Percentiles rank a stretch among this genome's conserved stretches.
Evolutionary conservation across 1,140 invertebrate species (phyloP).

Genomic region (Drosophila triauraria): DNA sequence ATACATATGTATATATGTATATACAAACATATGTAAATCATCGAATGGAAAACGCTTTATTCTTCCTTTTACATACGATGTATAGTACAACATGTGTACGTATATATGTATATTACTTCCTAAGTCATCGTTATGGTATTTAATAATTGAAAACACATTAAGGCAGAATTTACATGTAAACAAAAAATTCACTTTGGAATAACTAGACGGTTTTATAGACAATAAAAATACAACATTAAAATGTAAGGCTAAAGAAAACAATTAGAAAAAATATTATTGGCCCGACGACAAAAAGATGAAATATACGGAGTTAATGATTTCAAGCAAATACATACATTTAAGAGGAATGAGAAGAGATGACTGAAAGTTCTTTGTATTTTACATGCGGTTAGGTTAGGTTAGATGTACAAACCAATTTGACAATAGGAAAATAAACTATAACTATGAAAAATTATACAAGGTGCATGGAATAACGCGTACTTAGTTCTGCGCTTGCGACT

Average conservation of each 20-base stretch:
- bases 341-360: constrained; percentile 15
- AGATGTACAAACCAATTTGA: constrained; percentile 20
- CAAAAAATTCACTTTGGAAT: constrained; percentile 1
- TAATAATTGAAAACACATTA: neutral
- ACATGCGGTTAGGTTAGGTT: constrained; percentile 18
- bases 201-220: constrained; percentile 2
- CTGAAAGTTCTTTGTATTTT: constrained; percentile 4
- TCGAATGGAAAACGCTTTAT: neutral
- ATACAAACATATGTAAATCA: neutral
- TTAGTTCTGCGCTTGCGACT: constrained; percentile 13
- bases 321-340: constrained; percentile 17
- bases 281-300: constrained; percentile 16
- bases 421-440: constrained; percentile 19
- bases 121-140: neutral
- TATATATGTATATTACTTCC: neutral
- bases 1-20: too few relatives aligned
- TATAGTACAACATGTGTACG: neutral
- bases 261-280: neutral
- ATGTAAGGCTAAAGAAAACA: constrained; percentile 5
- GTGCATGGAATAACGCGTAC: constrained; percentile 28
- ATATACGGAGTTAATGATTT: constrained; percentile 10
- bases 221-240: constrained; percentile 16
- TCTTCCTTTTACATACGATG: neutral
- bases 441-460: constrained; percentile 11
- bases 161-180: neutral